A percentile compares a stretch with the other conserved stretches of the same genome.
Evolutionary conservation across 1,140 invertebrate genomes (phyloP).

Genomic region (Zeugodacus cucurbitae): DNA sequence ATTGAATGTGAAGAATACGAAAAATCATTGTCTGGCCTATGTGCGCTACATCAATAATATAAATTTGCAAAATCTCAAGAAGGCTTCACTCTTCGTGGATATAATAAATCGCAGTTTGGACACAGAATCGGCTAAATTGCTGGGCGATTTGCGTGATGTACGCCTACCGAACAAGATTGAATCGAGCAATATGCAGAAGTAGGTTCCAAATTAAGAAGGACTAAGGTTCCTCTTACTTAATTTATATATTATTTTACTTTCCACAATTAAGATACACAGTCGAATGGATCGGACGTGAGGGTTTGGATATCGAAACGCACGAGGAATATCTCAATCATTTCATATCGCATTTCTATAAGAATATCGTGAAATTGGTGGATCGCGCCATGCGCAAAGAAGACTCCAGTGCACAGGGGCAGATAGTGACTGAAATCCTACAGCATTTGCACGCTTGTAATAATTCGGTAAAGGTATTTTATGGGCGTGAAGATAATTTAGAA

Average conservation of each 20-base stretch:
- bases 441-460: conserved; percentile 97
- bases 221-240: background rate
- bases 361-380: conserved; percentile 92
- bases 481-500: conserved; percentile 87
- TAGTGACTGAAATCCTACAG: conserved; percentile 95
- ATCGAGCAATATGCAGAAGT: conserved; percentile 88
- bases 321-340: conserved; percentile 95
- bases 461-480: conserved; percentile 96
- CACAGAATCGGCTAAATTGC: conserved; percentile 89
- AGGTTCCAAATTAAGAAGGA: conserved; percentile 44
- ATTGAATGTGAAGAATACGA: conserved; percentile 92
- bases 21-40: conserved; percentile 96
- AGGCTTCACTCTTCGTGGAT: conserved; percentile 94
- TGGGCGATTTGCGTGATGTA: conserved; percentile 91
- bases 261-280: conserved; percentile 83
- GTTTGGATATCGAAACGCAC: conserved; percentile 91
- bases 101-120: conserved; percentile 94
- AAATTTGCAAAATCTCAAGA: conserved; percentile 93
- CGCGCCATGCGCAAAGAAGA: conserved; percentile 96
- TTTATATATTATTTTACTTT: background rate
- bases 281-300: conserved; percentile 97
- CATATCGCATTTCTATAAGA: conserved; percentile 94
- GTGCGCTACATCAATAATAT: conserved; percentile 98
- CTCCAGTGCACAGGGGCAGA: conserved; percentile 91
- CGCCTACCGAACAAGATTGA: conserved; percentile 88